These are phyloP conservation scores for Trididemnum clinides DNA, from an alignment of 23 tunicate species.

Conservation along the genomic window DNA sequence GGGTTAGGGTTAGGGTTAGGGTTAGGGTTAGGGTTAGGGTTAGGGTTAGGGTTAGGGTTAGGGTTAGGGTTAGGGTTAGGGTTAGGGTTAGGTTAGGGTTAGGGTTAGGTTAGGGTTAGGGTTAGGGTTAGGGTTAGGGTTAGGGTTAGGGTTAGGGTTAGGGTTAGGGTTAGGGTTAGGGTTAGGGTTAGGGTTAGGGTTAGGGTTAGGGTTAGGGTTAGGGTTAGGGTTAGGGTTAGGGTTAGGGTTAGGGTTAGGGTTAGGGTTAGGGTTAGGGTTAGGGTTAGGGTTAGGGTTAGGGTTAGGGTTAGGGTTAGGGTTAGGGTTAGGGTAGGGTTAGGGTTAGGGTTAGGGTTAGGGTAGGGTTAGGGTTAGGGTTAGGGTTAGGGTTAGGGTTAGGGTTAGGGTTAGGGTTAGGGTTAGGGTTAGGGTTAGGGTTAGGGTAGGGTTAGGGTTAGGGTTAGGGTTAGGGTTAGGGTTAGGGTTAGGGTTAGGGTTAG, in stretches of 20 bases:
- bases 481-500: conserved; percentile 70
- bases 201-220: conserved; percentile 89
- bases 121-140: conserved; percentile 72
- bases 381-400: conserved; percentile 91
- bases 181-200: conserved; percentile 91
- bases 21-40: conserved; percentile 47
- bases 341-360: conserved; percentile 74
- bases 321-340: conserved; percentile 63
- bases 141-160: conserved; percentile 69
- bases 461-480: conserved; percentile 58
- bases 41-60: conserved; percentile 58
- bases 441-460: conserved; percentile 63
- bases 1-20: conserved; percentile 14
- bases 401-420: conserved; percentile 60
- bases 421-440: conserved; percentile 1
- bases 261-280: conserved; percentile 75
- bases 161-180: conserved; percentile 77
- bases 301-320: conserved; percentile 76
- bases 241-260: conserved; percentile 83
- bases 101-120: conserved; percentile 74
- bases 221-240: conserved; percentile 91
- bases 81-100: conserved; percentile 75
- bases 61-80: conserved; percentile 76
- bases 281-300: conserved; percentile 76
- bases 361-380: conserved; percentile 79